Evolutionary conservation across 2,888 invertebrate genomes (phyloP).

Genomic region (Coremacera marginata): DNA sequence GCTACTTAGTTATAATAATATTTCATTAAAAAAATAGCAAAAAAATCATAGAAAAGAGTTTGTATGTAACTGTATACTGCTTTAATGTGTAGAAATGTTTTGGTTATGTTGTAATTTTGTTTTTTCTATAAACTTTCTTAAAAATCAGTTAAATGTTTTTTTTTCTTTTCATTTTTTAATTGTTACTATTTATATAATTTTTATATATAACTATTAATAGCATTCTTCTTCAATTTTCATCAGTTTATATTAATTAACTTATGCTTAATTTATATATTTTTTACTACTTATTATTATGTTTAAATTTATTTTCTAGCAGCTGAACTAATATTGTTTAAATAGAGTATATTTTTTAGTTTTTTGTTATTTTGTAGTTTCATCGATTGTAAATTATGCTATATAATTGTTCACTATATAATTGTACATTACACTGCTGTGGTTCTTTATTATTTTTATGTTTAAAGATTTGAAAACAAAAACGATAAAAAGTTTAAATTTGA

Average conservation of each 20-base stretch:
- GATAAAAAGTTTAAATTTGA: neutral
- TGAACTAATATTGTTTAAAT: slow-evolving; percentile 1
- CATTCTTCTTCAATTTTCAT: neutral
- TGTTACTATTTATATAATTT: slow-evolving; percentile 48
- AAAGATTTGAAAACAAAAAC: neutral
- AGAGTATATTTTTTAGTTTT: neutral
- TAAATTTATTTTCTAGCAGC: neutral
- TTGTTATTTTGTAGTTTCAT: neutral
- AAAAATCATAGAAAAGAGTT: slow-evolving; percentile 48
- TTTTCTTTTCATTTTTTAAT: slow-evolving; percentile 38
- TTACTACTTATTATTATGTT: neutral
- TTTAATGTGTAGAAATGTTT: slow-evolving; percentile 1
- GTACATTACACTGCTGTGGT: slow-evolving; percentile 22
- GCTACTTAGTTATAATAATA: slow-evolving; percentile 36
- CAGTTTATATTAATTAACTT: neutral
- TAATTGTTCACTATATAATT: neutral
- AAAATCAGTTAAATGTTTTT: slow-evolving; percentile 44
- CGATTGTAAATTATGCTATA: slow-evolving; percentile 14
- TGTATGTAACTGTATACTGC: slow-evolving; percentile 44
- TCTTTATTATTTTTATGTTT: slow-evolving; percentile 1
- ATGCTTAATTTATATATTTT: slow-evolving; percentile 11
- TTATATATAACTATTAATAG: slow-evolving; percentile 43
- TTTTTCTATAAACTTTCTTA: slow-evolving; percentile 46
- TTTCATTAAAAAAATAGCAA: slow-evolving; percentile 45
- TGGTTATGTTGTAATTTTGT: slow-evolving; percentile 22